A percentile compares a stretch with the other conserved stretches of the same genome.
phyloP scores from a whole-genome alignment of 1,140 invertebrate species.

The Neotoxoptera formosana region DNA sequence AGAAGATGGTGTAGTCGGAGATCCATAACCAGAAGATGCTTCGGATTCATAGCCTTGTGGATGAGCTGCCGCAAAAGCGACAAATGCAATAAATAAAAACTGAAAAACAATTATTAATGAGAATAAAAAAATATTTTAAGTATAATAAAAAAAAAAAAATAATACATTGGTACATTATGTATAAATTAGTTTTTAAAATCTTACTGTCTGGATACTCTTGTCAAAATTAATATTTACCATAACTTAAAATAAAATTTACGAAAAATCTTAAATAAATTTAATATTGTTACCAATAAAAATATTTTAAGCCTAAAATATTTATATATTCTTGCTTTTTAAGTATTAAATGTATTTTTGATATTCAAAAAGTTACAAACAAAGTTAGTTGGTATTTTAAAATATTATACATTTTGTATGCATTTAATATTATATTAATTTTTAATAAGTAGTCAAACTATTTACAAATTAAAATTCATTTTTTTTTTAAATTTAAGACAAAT shows the following conservation, averaged over 20 bases:
- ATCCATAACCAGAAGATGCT: slow-evolving; percentile 43
- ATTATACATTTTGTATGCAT: background rate
- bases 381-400: background rate
- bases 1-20: slow-evolving; percentile 35
- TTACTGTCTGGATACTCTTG: background rate
- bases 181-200: background rate
- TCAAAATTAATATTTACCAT: background rate
- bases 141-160: background rate
- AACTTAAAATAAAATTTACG: background rate
- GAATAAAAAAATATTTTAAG: background rate
- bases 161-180: background rate
- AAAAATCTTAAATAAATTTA: background rate
- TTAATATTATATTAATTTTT: background rate
- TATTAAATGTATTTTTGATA: background rate
- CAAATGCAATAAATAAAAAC: slow-evolving; percentile 48
- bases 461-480: background rate
- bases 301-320: background rate
- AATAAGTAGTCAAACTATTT: background rate
- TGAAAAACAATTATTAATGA: slow-evolving; percentile 5
- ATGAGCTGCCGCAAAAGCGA: slow-evolving; percentile 38
- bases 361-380: background rate
- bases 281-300: too few species aligned
- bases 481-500: background rate
- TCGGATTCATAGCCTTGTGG: slow-evolving; percentile 46
- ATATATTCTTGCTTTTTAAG: background rate